phyloP scores from a whole-genome alignment of 2,888 invertebrate genomes.

The Cotesia congregata region DNA sequence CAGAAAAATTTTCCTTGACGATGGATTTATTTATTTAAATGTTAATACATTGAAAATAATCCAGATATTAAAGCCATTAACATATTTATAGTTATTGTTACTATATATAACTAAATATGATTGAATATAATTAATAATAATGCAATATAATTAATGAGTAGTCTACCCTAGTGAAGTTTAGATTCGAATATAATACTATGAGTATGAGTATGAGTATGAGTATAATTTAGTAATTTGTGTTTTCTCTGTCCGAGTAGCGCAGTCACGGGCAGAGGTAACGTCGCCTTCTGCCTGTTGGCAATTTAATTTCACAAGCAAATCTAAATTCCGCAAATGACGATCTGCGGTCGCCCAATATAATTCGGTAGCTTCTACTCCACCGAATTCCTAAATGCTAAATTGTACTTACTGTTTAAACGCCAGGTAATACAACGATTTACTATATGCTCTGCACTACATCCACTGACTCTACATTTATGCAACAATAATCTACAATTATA shows the following conservation, averaged over 20 bases:
- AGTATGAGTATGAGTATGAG: background rate
- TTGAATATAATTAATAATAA: background rate
- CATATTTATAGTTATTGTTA: background rate
- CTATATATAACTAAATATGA: background rate
- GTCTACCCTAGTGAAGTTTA: background rate
- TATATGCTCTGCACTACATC: background rate
- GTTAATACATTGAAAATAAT: too few relatives aligned
- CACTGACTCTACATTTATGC: too few relatives aligned
- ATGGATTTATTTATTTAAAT: too few relatives aligned
- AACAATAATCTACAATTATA: conserved; percentile 7
- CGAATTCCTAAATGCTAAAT: conserved; percentile 9
- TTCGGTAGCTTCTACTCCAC: conserved; percentile 10
- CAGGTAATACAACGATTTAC: background rate
- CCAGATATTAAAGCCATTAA: background rate
- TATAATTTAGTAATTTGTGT: background rate
- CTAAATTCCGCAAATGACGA: conserved; percentile 19
- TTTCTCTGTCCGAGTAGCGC: background rate
- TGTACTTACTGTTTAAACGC: conserved; percentile 12
- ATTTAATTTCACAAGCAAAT: conserved; percentile 10
- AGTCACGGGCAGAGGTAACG: background rate
- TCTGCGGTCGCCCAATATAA: background rate
- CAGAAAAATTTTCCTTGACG: too few relatives aligned
- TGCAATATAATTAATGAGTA: background rate
- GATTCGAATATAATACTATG: background rate
- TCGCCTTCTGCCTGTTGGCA: conserved; percentile 2